Evolutionary conservation across 2,797 vertebrate species (phyloP).

Genomic region (Tympanoctomys barrerae): DNA sequence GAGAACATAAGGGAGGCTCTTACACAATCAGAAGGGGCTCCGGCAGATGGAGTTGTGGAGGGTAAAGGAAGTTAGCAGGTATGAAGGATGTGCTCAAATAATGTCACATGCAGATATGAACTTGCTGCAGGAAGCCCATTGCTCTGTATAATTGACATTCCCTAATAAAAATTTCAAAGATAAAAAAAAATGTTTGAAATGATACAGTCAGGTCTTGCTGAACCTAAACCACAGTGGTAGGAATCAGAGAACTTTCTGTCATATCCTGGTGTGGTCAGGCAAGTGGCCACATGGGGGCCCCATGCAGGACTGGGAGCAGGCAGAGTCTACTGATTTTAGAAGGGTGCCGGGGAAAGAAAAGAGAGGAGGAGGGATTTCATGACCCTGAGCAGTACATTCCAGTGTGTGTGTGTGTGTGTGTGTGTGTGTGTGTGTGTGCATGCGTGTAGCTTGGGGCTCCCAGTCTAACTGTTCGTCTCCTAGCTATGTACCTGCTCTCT

Average conservation of each 20-base stretch:
- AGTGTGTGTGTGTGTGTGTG: background rate
- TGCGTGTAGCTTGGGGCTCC: background rate
- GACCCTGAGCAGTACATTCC: background rate
- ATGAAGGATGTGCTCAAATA: background rate
- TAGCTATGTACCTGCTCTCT: background rate
- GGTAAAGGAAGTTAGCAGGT: background rate
- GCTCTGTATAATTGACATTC: background rate
- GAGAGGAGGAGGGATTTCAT: background rate
- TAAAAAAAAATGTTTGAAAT: background rate
- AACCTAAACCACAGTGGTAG: background rate
- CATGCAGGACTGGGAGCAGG: background rate
- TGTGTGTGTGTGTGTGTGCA: background rate
- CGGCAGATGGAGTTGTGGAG: background rate
- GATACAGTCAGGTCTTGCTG: background rate
- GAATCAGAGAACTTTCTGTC: background rate
- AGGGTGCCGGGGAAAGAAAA: rapidly evolving
- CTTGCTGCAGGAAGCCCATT: background rate
- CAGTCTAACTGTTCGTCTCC: background rate
- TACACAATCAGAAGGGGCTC: background rate
- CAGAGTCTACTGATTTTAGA: background rate
- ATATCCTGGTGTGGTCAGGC: background rate
- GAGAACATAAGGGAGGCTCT: background rate
- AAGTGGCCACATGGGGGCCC: background rate
- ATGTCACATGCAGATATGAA: background rate
- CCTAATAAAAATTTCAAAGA: background rate